These are phyloP conservation scores for Acronicta alni DNA, from an alignment of 2,888 invertebrate species.

Conservation along the genomic window DNA sequence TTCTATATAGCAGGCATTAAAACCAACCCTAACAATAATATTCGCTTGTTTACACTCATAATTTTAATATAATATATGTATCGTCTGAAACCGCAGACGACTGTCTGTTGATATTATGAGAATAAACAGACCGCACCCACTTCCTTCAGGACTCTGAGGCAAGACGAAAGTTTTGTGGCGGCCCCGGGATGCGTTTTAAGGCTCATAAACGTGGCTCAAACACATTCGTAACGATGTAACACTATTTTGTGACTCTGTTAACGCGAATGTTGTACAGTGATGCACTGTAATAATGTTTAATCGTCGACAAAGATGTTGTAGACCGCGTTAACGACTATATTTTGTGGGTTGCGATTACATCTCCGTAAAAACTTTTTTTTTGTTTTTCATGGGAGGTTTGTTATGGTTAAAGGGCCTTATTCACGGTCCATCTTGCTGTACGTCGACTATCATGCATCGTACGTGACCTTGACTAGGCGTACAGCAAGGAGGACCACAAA, in stretches of 20 bases:
- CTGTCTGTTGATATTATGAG: conserved; percentile 35
- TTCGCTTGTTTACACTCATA: conserved; percentile 13
- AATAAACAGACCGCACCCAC: conserved; percentile 9
- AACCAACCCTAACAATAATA: neutral
- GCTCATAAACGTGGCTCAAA: conserved; percentile 68
- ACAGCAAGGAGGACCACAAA: too few relatives aligned
- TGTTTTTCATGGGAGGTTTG: neutral
- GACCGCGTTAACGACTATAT: conserved; percentile 23
- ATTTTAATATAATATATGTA: conserved; percentile 12
- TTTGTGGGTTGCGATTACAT: conserved; percentile 14
- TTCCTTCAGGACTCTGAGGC: conserved; percentile 5
- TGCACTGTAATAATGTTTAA: conserved; percentile 44
- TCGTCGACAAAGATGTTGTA: conserved; percentile 42
- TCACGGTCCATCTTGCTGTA: too few relatives aligned
- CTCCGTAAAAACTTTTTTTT: neutral
- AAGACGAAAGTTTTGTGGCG: conserved; percentile 42
- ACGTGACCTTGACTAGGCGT: too few relatives aligned
- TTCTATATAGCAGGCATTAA: neutral
- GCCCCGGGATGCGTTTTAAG: conserved; percentile 68
- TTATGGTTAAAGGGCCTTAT: too few relatives aligned
- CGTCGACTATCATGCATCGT: too few relatives aligned
- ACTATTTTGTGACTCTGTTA: conserved; percentile 61
- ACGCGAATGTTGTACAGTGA: conserved; percentile 49
- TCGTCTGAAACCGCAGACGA: conserved; percentile 3
- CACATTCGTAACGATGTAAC: conserved; percentile 61